Evolutionary conservation across 2,888 invertebrate species (phyloP), one percentile per base, ranked within the genome.

Genomic region (Dorcus parallelipipedus): DNA sequence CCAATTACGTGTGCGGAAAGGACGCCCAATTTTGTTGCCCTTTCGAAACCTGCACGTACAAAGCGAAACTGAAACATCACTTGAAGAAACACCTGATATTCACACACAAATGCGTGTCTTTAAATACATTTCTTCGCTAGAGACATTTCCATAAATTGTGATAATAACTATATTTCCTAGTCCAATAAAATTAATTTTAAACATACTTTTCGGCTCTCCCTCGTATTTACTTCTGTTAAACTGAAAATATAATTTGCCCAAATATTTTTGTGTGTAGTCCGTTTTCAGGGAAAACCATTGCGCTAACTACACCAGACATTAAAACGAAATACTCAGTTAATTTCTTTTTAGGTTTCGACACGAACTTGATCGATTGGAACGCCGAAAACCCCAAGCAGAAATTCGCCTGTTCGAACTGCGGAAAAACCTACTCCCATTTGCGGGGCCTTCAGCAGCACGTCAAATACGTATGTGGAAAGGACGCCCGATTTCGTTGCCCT

Each of bases 391-490:
- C 17, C 17, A 14, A 42, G 42, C 10, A 17, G 10, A 42, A 42
- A 7, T 42, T 33, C 6, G 1, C 5, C 10, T 42, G 42, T 9
- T 14, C 42, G 42, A 42, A 7, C 4, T 42, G 42, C 9, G 14
- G 38, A 43, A 54, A 51, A 38, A 38, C 8, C n/a, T 54, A 58
- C 47, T 45, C 17, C 38, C 20, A 51, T 9, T 26, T 33, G 23
- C 20, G 26, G 26, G 54, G 54, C 9, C 45, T 58, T 26, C 51
- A 58, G 40, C 23, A 10, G 6, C 58, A 58, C 40, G 38, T 54
- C 38, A 49, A 23, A 47, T 58, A 58, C 26, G 51, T 54, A 9
- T 54, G 58, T 23, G 58, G 58, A 9, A 58, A 45, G 51, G 54
- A 58, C 9, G 38, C 54, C 2, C 45, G 26, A 40, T 39, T 48